Conservation (phyloP, 2,797 vertebrate species). For the Astyanax mexicanus region DNA sequence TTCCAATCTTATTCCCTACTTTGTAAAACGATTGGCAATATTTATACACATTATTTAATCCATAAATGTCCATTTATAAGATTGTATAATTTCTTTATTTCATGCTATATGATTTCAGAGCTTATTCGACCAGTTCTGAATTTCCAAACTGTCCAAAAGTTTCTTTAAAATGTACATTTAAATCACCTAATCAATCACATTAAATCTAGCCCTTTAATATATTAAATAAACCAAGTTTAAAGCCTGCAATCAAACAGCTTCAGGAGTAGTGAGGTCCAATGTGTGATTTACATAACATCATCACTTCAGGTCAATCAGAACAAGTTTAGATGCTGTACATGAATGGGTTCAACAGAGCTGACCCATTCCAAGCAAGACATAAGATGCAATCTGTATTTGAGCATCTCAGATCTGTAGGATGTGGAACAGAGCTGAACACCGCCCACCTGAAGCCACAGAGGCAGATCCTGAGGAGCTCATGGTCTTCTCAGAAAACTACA, state of each 20-base stretch:
- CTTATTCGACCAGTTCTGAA: neutral
- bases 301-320: neutral
- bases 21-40: neutral
- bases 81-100: neutral
- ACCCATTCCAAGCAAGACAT: neutral
- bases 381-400: neutral
- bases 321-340: neutral
- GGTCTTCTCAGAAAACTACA: slow-evolving; percentile 82
- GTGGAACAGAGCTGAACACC: slow-evolving; percentile 10
- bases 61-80: neutral
- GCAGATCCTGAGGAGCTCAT: slow-evolving; percentile 83
- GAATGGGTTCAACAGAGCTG: neutral
- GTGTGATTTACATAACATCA: neutral
- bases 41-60: neutral
- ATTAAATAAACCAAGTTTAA: too few species aligned
- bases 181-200: neutral
- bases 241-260: too few species aligned
- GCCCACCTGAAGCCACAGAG: slow-evolving; percentile 84
- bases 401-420: neutral
- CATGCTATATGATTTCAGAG: neutral
- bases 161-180: too few species aligned
- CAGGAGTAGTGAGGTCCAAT: neutral
- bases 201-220: too few species aligned
- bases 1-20: neutral
- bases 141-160: too few species aligned